phyloP scores from a whole-genome alignment of 2,113 vertebrate species.

The Haemorhous mexicanus region DNA sequence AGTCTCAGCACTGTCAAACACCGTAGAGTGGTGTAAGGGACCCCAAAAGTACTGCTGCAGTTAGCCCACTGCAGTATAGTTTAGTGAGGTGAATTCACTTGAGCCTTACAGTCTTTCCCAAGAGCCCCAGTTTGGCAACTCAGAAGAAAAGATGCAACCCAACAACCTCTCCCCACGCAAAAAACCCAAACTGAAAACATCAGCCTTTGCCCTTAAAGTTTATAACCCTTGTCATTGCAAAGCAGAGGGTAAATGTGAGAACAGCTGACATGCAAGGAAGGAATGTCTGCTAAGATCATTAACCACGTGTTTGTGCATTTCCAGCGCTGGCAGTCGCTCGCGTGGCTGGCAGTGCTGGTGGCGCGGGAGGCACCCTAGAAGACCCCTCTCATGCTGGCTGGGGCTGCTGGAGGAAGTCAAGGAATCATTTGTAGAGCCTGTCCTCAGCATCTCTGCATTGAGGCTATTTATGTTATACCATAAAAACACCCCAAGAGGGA shows the following conservation, averaged over 20 bases:
- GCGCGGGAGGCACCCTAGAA: fast-evolving
- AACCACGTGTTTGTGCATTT: not conserved
- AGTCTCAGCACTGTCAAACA: not conserved
- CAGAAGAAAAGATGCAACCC: not conserved
- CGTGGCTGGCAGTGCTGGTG: not conserved
- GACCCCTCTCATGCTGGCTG: not conserved
- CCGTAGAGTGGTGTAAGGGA: not conserved
- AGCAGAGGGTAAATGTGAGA: slow-evolving; percentile 21
- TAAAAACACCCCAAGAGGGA: not conserved
- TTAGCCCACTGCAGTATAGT: not conserved
- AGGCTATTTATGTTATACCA: not conserved
- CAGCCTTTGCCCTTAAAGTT: not conserved
- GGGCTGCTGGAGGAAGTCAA: not conserved
- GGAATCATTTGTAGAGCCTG: not conserved
- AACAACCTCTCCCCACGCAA: not conserved
- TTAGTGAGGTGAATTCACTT: not conserved
- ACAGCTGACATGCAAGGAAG: not conserved
- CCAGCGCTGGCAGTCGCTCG: fast-evolving
- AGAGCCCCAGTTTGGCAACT: not conserved
- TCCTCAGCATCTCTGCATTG: not conserved
- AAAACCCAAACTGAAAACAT: not conserved
- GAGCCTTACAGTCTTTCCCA: not conserved
- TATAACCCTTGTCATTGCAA: not conserved
- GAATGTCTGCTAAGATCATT: slow-evolving; percentile 5
- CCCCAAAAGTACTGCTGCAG: not conserved